Conservation (phyloP, 2,797 vertebrate species). For the Hippopotamyrus pictus region DNA sequence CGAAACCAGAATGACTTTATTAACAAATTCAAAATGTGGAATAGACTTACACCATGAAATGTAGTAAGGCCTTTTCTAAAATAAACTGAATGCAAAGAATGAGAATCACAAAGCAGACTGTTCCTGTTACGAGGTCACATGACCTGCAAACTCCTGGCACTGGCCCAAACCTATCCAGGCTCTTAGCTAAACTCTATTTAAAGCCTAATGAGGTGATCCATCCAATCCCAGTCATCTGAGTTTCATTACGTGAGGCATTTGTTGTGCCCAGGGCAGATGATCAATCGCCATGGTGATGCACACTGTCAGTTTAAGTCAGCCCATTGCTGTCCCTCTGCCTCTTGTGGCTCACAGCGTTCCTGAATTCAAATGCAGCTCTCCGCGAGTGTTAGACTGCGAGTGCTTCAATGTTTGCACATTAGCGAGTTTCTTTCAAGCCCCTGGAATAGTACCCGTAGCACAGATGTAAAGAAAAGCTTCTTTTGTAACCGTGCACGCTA, state of each 20-base stretch:
- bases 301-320: background rate
- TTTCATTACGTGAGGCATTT: constrained; percentile 1
- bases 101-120: background rate
- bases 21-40: background rate
- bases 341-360: background rate
- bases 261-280: background rate
- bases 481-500: background rate
- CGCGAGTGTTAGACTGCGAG: background rate
- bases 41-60: background rate
- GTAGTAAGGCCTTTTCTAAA: background rate
- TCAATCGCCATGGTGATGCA: background rate
- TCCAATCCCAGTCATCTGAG: background rate
- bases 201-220: background rate
- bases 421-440: background rate
- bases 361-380: background rate
- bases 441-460: background rate
- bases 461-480: background rate
- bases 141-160: background rate
- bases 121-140: background rate
- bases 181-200: constrained; percentile 10
- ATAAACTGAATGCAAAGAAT: background rate
- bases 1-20: background rate
- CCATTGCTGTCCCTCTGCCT: background rate
- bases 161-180: background rate
- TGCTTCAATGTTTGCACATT: background rate